A percentile compares a stretch with the other conserved stretches of the same genome.
phyloP scores from a whole-genome alignment of 2,797 vertebrate genomes.

The Acanthurus lineatus region DNA sequence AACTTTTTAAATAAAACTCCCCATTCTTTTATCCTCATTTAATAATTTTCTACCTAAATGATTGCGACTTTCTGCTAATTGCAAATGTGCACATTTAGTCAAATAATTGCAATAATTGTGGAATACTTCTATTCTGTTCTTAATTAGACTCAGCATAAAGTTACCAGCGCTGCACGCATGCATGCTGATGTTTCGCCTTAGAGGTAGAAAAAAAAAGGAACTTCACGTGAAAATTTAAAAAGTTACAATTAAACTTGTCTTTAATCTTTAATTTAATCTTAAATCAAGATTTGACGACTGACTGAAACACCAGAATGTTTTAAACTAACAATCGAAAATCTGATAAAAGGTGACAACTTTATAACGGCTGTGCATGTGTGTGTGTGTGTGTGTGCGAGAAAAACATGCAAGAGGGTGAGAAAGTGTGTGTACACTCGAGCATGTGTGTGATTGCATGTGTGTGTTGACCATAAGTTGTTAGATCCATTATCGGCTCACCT shows the following conservation, averaged over 20 bases:
- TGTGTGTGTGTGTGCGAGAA: slow-evolving; percentile 12
- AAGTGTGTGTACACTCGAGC: slow-evolving; percentile 20
- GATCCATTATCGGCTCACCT: slow-evolving; percentile 84
- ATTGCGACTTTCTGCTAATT: slow-evolving; percentile 3
- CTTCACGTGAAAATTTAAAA: slow-evolving; percentile 8
- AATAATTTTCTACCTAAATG: not conserved
- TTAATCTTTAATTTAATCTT: not conserved
- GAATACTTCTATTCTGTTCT: slow-evolving; percentile 8
- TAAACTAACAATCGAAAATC: slow-evolving; percentile 12
- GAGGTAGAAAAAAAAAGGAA: not conserved
- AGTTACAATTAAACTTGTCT: slow-evolving; percentile 2
- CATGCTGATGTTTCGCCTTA: not conserved
- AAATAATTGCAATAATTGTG: not conserved
- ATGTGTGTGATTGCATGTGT: slow-evolving; percentile 5
- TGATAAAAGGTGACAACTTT: slow-evolving; percentile 46
- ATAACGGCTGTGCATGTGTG: not conserved
- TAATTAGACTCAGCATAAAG: slow-evolving; percentile 36
- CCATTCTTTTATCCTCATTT: not conserved
- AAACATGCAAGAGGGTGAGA: slow-evolving; percentile 1
- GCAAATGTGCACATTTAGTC: not conserved
- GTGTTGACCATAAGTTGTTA: slow-evolving; percentile 66
- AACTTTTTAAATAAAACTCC: slow-evolving; percentile 2
- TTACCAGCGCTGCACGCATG: slow-evolving; percentile 3
- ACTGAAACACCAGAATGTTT: not conserved
- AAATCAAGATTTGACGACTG: not conserved